Evolutionary conservation across 2,113 vertebrate genomes (phyloP).

Genomic region (Oncorhynchus mykiss): DNA sequence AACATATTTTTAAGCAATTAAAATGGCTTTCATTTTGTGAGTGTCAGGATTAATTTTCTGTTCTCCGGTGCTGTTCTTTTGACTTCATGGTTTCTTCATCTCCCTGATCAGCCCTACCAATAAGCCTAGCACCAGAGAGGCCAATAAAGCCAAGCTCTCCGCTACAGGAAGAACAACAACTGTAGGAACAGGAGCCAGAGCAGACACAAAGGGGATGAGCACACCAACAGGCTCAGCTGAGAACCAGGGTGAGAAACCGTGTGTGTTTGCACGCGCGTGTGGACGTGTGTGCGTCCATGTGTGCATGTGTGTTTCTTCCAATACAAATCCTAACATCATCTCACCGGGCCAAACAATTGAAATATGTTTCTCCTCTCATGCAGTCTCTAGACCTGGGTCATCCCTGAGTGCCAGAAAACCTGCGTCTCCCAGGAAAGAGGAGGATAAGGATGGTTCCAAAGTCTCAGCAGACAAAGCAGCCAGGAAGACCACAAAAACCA

Average conservation of each 20-base stretch:
- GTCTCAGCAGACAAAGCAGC: slow-evolving; percentile 55
- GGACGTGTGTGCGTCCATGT: neutral
- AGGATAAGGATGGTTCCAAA: slow-evolving; percentile 71
- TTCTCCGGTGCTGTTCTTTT: slow-evolving; percentile 11
- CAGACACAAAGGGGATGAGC: slow-evolving; percentile 76
- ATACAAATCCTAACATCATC: neutral
- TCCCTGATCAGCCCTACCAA: slow-evolving; percentile 71
- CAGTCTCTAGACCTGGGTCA: slow-evolving; percentile 77
- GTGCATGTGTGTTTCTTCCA: no score
- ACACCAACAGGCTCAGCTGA: slow-evolving; percentile 67
- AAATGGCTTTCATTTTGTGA: slow-evolving; percentile 1
- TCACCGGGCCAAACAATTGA: neutral
- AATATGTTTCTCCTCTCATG: slow-evolving; percentile 47
- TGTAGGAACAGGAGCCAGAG: slow-evolving; percentile 52
- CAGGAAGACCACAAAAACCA: slow-evolving; percentile 71
- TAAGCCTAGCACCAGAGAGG: slow-evolving; percentile 72
- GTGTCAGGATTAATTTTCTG: neutral
- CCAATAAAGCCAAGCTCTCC: slow-evolving; percentile 68
- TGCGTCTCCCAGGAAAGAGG: slow-evolving; percentile 83
- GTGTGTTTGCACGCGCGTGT: no score
- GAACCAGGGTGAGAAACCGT: slow-evolving; percentile 75
- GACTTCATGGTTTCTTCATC: neutral
- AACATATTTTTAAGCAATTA: no score
- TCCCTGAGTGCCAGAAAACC: slow-evolving; percentile 70
- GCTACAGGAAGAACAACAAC: slow-evolving; percentile 73